Conservation (phyloP, 1,140 invertebrate species). For the Cardiocondyla obscurior region DNA sequence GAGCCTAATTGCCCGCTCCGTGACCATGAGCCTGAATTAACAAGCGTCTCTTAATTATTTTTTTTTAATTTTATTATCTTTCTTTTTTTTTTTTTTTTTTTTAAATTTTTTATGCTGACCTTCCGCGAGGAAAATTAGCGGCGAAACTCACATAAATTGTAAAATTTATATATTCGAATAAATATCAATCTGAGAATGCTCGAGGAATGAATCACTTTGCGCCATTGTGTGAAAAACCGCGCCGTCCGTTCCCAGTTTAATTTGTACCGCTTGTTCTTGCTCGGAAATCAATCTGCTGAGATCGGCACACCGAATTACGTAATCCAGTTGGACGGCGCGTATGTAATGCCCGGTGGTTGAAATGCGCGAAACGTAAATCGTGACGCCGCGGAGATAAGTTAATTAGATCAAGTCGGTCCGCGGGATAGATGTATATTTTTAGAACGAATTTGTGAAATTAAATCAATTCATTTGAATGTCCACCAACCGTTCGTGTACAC, state of each 20-base stretch:
- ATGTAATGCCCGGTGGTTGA: not conserved
- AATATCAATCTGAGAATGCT: not conserved
- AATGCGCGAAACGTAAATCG: not conserved
- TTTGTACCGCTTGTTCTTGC: not conserved
- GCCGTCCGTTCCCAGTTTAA: not conserved
- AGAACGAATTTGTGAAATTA: conserved; percentile 3
- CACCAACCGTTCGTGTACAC: not conserved
- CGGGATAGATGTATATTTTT: not conserved
- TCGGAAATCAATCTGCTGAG: conserved; percentile 7
- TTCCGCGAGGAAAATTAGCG: not conserved
- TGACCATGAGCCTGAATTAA: not conserved
- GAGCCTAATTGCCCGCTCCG: not conserved
- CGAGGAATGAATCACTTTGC: not conserved
- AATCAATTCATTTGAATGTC: not conserved
- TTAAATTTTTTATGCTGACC: not conserved
- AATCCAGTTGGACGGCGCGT: not conserved
- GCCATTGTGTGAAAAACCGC: conserved; percentile 2
- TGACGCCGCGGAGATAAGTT: not conserved
- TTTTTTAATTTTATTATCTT: too few relatives aligned
- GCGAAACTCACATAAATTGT: not conserved
- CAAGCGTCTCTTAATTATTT: not conserved
- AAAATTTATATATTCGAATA: not conserved
- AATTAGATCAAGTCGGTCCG: not conserved
- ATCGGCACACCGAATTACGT: not conserved
- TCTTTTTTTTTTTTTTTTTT: not conserved